These are phyloP conservation scores for Neolamprologus ventralis DNA, from an alignment of 2,113 vertebrate genomes.

Conservation along the genomic window DNA sequence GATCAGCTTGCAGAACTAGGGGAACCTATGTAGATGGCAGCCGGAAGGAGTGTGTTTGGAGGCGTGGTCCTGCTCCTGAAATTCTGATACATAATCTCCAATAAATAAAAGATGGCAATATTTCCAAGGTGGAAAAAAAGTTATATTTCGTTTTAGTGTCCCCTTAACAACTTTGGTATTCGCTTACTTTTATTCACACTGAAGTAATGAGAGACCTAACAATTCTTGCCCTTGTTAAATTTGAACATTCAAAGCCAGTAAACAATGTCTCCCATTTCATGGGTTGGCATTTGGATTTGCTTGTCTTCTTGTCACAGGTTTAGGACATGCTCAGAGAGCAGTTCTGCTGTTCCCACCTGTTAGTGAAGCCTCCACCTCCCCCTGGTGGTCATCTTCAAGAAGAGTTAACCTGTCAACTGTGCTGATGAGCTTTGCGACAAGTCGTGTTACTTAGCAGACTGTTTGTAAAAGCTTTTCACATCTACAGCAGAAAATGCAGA, in stretches of 20 bases:
- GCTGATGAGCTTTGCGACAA: not conserved
- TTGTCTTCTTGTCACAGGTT: not conserved
- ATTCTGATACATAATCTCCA: not conserved
- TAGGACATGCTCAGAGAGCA: not conserved
- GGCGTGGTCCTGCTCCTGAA: not conserved
- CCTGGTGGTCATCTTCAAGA: not conserved
- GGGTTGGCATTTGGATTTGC: not conserved
- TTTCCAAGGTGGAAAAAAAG: not conserved
- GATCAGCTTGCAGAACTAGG: not conserved
- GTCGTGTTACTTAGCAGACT: not conserved
- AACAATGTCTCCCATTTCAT: not conserved
- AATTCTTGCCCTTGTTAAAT: not conserved
- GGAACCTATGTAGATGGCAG: not conserved
- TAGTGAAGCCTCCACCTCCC: not conserved
- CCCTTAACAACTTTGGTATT: not conserved
- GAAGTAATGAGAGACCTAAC: not conserved
- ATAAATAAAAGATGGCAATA: not conserved
- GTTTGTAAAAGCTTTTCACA: not conserved
- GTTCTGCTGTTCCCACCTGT: not conserved
- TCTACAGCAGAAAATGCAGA: not conserved
- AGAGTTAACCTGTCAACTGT: not conserved
- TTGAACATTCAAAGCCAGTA: not conserved
- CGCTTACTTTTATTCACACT: not conserved
- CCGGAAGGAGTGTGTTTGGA: not conserved
- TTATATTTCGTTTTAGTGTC: not conserved